Evolutionary conservation across 2,888 invertebrate species (phyloP).

Genomic region (Dexiosoma caninum): DNA sequence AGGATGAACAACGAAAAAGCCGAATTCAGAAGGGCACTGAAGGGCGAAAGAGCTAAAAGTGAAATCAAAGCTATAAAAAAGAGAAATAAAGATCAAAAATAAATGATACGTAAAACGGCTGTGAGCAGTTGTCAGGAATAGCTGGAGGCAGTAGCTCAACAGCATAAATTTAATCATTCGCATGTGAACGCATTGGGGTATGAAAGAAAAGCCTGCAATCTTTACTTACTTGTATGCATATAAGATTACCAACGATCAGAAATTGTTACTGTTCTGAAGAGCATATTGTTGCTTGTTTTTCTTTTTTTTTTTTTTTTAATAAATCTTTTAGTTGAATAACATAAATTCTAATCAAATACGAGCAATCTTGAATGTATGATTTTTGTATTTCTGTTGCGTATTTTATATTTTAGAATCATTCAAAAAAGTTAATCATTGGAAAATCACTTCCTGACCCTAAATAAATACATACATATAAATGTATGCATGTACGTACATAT

Average conservation of each 20-base stretch:
- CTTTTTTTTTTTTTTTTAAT: slow-evolving; percentile 11
- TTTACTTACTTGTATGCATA: slow-evolving; percentile 16
- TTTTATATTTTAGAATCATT: slow-evolving; percentile 62
- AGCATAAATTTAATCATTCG: slow-evolving; percentile 28
- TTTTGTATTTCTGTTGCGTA: neutral
- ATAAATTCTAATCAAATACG: slow-evolving; percentile 54
- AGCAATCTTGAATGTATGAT: slow-evolving; percentile 45
- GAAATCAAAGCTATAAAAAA: slow-evolving; percentile 3
- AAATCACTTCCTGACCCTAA: slow-evolving; percentile 72
- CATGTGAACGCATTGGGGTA: slow-evolving; percentile 24
- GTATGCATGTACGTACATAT: too few relatives aligned
- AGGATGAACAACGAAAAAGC: slow-evolving; percentile 9
- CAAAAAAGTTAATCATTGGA: slow-evolving; percentile 75
- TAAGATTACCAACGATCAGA: slow-evolving; percentile 46
- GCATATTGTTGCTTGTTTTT: neutral
- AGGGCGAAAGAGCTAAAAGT: neutral
- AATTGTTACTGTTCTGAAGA: slow-evolving; percentile 18
- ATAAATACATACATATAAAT: slow-evolving; percentile 23
- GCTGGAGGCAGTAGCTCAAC: slow-evolving; percentile 1
- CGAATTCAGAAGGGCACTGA: neutral
- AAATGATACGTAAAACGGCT: slow-evolving; percentile 44
- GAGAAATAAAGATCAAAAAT: slow-evolving; percentile 40
- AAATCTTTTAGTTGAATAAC: slow-evolving; percentile 49
- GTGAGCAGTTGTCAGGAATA: slow-evolving; percentile 47
- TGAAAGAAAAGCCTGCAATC: slow-evolving; percentile 2